Evolutionary conservation across 2,797 vertebrate genomes (phyloP).

Genomic region (Galago senegalensis): DNA sequence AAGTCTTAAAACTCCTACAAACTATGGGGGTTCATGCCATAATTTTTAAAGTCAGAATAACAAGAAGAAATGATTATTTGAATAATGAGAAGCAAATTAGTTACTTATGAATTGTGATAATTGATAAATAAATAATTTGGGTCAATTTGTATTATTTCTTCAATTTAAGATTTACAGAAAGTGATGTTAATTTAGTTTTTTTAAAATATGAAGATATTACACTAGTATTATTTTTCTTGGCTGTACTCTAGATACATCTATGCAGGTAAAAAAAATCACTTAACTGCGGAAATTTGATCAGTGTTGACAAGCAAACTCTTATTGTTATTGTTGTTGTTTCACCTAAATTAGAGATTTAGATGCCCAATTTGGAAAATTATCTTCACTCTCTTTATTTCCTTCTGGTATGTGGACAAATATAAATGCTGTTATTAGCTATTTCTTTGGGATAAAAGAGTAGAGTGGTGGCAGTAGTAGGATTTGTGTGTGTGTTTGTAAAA

Average conservation of each 20-base stretch:
- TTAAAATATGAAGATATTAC: neutral
- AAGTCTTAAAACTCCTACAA: neutral
- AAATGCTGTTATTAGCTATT: neutral
- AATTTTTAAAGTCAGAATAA: neutral
- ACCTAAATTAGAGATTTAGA: neutral
- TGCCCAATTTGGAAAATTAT: neutral
- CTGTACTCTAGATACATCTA: neutral
- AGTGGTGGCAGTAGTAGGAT: neutral
- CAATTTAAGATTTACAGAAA: slow-evolving; percentile 34
- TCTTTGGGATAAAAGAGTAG: neutral
- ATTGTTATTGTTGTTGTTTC: neutral
- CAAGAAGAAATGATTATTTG: neutral
- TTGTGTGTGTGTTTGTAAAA: neutral
- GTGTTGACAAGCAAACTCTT: neutral
- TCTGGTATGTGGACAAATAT: neutral
- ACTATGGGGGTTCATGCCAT: neutral
- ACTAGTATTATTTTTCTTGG: neutral
- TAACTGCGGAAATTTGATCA: neutral
- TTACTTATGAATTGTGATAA: neutral
- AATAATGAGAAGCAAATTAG: neutral
- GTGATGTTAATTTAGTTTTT: neutral
- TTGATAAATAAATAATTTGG: slow-evolving; percentile 5
- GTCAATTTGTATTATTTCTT: neutral
- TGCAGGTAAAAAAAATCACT: neutral
- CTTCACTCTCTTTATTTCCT: neutral